A percentile compares a stretch with the other conserved stretches of the same genome.
These are phyloP conservation scores for Apeira syringaria DNA, from an alignment of 2,888 invertebrate species.

Conservation along the genomic window DNA sequence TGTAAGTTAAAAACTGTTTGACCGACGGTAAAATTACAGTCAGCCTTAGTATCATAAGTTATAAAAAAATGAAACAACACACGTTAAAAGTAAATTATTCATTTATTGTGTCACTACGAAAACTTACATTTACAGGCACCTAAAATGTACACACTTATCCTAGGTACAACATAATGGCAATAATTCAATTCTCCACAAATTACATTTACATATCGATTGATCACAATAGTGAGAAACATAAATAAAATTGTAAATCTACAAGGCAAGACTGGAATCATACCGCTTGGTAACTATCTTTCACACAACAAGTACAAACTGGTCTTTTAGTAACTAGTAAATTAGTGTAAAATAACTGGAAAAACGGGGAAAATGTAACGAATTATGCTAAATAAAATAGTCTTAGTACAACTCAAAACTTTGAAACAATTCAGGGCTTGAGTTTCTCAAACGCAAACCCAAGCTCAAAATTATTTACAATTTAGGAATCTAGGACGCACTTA, in stretches of 20 bases:
- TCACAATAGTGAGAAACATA: conserved; percentile 67
- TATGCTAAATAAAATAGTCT: conserved; percentile 15
- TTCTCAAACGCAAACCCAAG: too few species aligned
- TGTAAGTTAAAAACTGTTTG: too few species aligned
- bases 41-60: too few species aligned
- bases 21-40: too few species aligned
- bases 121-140: conserved; percentile 77
- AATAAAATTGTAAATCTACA: conserved; percentile 65
- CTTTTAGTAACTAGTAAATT: too few species aligned
- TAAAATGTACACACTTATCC: conserved; percentile 81
- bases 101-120: conserved; percentile 61
- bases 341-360: too few species aligned
- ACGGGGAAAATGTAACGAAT: too few species aligned
- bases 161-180: conserved; percentile 81
- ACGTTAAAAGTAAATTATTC: conserved; percentile 51
- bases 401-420: conserved; percentile 14
- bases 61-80: conserved; percentile 18
- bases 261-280: conserved; percentile 54
- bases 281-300: conserved; percentile 65
- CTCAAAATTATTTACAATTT: too few species aligned
- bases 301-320: conserved; percentile 28
- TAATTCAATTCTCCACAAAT: conserved; percentile 64
- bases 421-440: too few species aligned
- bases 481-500: too few species aligned
- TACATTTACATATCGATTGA: conserved; percentile 48